Evolutionary conservation across 2,797 vertebrate species (phyloP).

Genomic region (Artibeus lituratus): DNA sequence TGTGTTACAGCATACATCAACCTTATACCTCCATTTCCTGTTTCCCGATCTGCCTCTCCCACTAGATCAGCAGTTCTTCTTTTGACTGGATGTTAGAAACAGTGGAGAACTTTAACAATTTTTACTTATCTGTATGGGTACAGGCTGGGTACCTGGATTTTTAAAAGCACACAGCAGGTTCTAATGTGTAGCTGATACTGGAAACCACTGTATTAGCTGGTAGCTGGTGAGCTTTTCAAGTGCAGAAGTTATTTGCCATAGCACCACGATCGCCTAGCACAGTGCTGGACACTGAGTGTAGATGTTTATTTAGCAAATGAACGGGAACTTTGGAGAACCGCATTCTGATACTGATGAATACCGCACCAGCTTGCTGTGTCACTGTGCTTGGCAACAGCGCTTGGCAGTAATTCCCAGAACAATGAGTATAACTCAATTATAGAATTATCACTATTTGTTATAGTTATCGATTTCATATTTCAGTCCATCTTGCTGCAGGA

Average conservation of each 20-base stretch:
- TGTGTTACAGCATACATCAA: neutral
- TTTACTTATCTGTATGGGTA: neutral
- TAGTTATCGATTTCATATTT: conserved; percentile 49
- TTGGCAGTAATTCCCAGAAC: conserved; percentile 59
- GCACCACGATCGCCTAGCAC: neutral
- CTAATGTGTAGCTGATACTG: neutral
- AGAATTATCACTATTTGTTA: conserved; percentile 61
- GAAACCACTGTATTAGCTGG: neutral
- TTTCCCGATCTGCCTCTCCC: neutral
- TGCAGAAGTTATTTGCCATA: neutral
- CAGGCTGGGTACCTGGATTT: neutral
- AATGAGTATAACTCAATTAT: conserved; percentile 60
- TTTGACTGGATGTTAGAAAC: neutral
- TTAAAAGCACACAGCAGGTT: neutral
- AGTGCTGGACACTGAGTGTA: neutral
- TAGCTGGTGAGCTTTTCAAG: neutral
- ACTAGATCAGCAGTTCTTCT: neutral
- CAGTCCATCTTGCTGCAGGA: neutral
- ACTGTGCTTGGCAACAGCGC: conserved; percentile 31
- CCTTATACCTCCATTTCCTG: neutral
- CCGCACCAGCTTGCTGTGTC: neutral
- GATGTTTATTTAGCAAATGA: neutral
- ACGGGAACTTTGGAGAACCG: neutral
- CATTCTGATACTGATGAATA: neutral
- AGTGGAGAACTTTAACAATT: neutral